These are phyloP conservation scores for Battus philenor DNA, from an alignment of 1,140 invertebrate genomes.

Conservation along the genomic window DNA sequence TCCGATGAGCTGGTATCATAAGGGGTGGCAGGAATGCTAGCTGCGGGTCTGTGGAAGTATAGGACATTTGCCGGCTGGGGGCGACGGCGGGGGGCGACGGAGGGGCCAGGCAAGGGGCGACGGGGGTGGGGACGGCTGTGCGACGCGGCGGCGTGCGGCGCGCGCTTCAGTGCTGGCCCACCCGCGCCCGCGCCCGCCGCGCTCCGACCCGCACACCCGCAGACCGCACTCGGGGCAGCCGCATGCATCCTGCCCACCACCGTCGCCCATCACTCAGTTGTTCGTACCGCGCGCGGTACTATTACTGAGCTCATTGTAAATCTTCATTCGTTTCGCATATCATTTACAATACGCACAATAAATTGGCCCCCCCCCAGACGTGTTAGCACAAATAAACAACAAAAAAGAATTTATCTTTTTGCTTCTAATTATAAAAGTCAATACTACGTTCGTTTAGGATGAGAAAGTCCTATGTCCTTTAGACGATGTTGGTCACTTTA, in stretches of 20 bases:
- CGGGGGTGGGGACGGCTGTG: constrained; percentile 42
- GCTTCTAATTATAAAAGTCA: constrained; percentile 8
- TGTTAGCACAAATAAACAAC: constrained; percentile 13
- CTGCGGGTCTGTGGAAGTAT: no score
- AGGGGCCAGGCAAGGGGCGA: constrained; percentile 20
- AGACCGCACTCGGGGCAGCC: constrained; percentile 52
- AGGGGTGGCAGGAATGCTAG: no score
- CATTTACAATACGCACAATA: constrained; percentile 4
- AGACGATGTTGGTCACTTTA: background rate
- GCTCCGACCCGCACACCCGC: constrained; percentile 51
- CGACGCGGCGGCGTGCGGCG: constrained; percentile 42
- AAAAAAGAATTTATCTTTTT: background rate
- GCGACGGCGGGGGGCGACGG: background rate
- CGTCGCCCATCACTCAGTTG: constrained; percentile 35
- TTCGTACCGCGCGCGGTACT: constrained; percentile 16
- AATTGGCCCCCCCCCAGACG: constrained; percentile 4
- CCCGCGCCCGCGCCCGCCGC: constrained; percentile 60
- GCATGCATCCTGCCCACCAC: constrained; percentile 35
- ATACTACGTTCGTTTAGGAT: background rate
- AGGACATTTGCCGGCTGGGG: constrained; percentile 1
- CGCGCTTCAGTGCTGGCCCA: constrained; percentile 64
- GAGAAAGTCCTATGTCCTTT: background rate
- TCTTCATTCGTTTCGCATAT: no score
- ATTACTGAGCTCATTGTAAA: background rate
- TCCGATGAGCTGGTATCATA: no score